Percentiles rank a stretch among this genome's conserved stretches.
These are phyloP conservation scores for Diaperis boleti DNA, from an alignment of 2,888 invertebrate genomes.

Conservation along the genomic window DNA sequence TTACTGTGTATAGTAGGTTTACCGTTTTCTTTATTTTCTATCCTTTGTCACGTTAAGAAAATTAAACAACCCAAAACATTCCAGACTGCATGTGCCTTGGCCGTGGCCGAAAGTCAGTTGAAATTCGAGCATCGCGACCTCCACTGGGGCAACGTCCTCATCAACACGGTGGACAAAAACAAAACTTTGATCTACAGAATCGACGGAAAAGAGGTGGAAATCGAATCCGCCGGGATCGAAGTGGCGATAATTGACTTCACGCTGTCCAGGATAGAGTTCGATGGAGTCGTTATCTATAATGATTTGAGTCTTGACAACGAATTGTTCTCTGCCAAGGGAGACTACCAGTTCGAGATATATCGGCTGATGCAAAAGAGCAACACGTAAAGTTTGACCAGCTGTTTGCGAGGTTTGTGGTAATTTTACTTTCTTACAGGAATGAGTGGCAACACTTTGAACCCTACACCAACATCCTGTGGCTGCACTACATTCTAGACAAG, in stretches of 20 bases:
- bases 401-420: neutral
- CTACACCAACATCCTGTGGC: constrained; percentile 90
- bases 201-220: constrained; percentile 64
- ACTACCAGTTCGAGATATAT: constrained; percentile 96
- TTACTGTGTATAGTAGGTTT: too few relatives aligned
- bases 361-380: constrained; percentile 86
- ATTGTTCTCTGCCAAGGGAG: constrained; percentile 85
- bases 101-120: constrained; percentile 85
- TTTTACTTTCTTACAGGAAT: constrained; percentile 71
- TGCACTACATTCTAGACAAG: constrained; percentile 89
- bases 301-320: constrained; percentile 82
- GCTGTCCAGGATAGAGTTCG: constrained; percentile 78
- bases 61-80: constrained; percentile 57
- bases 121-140: constrained; percentile 97
- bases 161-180: constrained; percentile 70
- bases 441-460: constrained; percentile 88
- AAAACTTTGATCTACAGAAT: constrained; percentile 70
- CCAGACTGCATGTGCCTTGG: constrained; percentile 85
- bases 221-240: constrained; percentile 72
- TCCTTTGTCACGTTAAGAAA: too few relatives aligned
- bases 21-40: too few relatives aligned
- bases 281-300: constrained; percentile 76
- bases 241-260: constrained; percentile 93
- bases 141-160: constrained; percentile 94
- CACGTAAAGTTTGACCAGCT: too few relatives aligned